These are phyloP conservation scores for Lordiphosa collinella DNA, from an alignment of 1,140 invertebrate species.

Conservation along the genomic window DNA sequence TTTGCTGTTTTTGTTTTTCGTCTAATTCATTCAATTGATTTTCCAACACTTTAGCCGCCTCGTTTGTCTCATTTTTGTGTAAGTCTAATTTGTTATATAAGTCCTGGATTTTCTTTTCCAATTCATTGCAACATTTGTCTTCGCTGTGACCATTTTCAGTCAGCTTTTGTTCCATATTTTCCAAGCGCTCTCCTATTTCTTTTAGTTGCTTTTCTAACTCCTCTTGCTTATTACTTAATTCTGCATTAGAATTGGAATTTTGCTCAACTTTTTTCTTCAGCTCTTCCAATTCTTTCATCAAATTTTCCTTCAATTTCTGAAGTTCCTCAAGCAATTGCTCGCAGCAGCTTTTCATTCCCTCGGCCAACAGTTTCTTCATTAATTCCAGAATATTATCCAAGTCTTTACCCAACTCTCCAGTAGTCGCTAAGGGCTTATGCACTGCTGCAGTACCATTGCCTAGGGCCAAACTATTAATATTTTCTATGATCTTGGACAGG, in stretches of 20 bases:
- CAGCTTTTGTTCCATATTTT: constrained; percentile 8
- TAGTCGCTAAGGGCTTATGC: not conserved
- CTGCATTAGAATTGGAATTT: not conserved
- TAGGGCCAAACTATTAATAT: not conserved
- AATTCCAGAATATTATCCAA: constrained; percentile 19
- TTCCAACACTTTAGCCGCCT: not conserved
- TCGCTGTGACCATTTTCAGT: not conserved
- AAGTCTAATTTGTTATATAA: constrained; percentile 2
- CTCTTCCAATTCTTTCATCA: not conserved
- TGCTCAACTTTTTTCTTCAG: not conserved
- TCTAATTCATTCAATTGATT: constrained; percentile 8
- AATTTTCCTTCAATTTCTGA: constrained; percentile 8
- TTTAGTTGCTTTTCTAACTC: constrained; percentile 5
- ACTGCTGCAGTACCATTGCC: not conserved
- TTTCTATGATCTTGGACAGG: constrained; percentile 15
- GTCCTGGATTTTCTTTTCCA: not conserved
- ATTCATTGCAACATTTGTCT: constrained; percentile 12
- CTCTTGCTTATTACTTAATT: not conserved
- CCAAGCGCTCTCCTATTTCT: not conserved
- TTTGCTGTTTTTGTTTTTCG: constrained; percentile 12
- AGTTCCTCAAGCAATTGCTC: constrained; percentile 6
- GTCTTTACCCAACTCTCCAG: constrained; percentile 28
- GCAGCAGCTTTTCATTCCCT: constrained; percentile 27
- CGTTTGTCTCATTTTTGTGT: not conserved
- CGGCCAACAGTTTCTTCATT: constrained; percentile 3